Percentiles rank a stretch among this genome's conserved stretches.
These are phyloP conservation scores for Pantelozetes paolii DNA, from an alignment of 2,888 invertebrate genomes.

Conservation along the genomic window DNA sequence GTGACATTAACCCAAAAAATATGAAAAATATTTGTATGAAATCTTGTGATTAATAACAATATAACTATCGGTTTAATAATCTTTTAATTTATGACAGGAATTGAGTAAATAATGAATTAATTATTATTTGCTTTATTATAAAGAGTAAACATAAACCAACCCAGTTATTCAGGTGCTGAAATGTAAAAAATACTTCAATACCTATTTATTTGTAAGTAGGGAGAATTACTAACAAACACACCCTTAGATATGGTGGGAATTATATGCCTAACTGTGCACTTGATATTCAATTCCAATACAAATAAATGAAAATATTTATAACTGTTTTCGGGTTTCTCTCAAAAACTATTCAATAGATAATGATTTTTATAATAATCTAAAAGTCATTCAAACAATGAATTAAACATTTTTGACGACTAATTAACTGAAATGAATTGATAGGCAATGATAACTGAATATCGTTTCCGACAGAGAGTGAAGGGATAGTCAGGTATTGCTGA, in stretches of 20 bases:
- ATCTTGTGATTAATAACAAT: background rate
- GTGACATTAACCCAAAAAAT: constrained; percentile 2
- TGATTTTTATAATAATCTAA: too few species aligned
- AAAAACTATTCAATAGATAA: too few species aligned
- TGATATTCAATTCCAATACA: background rate
- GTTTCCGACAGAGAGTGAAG: too few species aligned
- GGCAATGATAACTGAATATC: too few species aligned
- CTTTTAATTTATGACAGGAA: background rate
- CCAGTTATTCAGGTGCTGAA: background rate
- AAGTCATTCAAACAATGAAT: too few species aligned
- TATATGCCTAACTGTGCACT: background rate
- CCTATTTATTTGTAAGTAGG: too few species aligned
- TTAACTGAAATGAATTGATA: too few species aligned
- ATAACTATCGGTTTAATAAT: background rate
- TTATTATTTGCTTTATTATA: background rate
- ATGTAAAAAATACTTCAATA: background rate
- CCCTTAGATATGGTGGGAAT: background rate
- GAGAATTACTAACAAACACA: background rate
- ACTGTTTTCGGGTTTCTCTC: too few species aligned
- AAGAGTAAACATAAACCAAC: background rate
- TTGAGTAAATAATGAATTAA: background rate
- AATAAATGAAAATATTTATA: too few species aligned
- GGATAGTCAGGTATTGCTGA: too few species aligned
- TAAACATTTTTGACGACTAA: too few species aligned
- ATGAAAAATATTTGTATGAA: background rate